Percentiles rank a stretch among this genome's conserved stretches.
Conservation (phyloP, 2,113 vertebrate species). For the Hippocampus comes region DNA sequence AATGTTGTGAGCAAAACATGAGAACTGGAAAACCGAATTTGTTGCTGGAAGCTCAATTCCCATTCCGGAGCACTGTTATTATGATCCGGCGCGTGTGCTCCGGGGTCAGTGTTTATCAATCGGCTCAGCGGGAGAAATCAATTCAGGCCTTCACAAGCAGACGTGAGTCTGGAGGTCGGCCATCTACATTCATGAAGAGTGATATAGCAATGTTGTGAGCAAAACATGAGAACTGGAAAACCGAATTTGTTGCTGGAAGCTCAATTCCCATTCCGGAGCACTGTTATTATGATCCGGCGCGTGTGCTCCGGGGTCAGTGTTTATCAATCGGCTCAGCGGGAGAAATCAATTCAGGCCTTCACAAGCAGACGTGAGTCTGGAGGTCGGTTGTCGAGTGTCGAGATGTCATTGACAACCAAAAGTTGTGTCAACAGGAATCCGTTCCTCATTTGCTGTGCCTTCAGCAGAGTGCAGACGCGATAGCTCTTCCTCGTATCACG, state of each 20-base stretch:
- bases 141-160: conserved; percentile 31
- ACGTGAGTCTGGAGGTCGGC: conserved; percentile 10
- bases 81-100: conserved; percentile 39
- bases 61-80: conserved; percentile 21
- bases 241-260: background rate
- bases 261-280: conserved; percentile 31
- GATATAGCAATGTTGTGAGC: too few relatives aligned
- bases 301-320: conserved; percentile 60
- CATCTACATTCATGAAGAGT: too few relatives aligned
- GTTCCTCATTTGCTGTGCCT: conserved; percentile 35
- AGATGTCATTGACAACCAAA: conserved; percentile 3
- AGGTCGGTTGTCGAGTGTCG: conserved; percentile 8
- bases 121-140: conserved; percentile 52
- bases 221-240: too few relatives aligned
- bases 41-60: conserved; percentile 24
- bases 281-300: conserved; percentile 18
- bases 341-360: conserved; percentile 55
- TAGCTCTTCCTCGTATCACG: conserved; percentile 45
- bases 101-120: conserved; percentile 66
- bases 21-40: too few relatives aligned
- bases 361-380: conserved; percentile 15
- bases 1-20: too few relatives aligned
- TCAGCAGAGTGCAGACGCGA: conserved; percentile 15
- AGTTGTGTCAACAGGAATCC: conserved; percentile 51
- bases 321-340: conserved; percentile 53